Percentiles rank a stretch among this genome's conserved stretches.
These are phyloP conservation scores for Acanthurus tractus DNA, from an alignment of 2,797 vertebrate genomes.

Conservation along the genomic window DNA sequence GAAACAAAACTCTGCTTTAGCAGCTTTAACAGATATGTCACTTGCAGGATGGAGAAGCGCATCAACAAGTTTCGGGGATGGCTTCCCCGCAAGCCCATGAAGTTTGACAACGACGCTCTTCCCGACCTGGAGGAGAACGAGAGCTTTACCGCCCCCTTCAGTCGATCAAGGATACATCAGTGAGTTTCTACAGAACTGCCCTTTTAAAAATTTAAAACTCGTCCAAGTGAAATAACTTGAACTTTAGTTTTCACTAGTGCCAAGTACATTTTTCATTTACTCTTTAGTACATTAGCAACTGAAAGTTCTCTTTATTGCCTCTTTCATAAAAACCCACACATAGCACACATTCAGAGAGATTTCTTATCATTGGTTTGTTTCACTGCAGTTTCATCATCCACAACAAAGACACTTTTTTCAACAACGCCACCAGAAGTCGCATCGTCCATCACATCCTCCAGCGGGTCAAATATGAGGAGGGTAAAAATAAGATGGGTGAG, in stretches of 20 bases:
- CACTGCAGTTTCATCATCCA: slow-evolving; percentile 93
- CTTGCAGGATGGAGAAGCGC: slow-evolving; percentile 93
- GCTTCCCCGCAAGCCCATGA: slow-evolving; percentile 95
- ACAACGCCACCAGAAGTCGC: slow-evolving; percentile 94
- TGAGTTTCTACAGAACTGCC: slow-evolving; percentile 79
- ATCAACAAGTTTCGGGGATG: slow-evolving; percentile 94
- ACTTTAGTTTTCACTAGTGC: not conserved
- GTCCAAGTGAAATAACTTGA: not conserved
- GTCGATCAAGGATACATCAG: slow-evolving; percentile 95
- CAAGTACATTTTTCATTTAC: slow-evolving; percentile 12
- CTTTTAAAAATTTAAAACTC: slow-evolving; percentile 2
- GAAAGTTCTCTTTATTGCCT: slow-evolving; percentile 3
- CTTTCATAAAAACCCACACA: not conserved
- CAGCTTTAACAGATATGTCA: slow-evolving; percentile 11
- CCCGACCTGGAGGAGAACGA: slow-evolving; percentile 96
- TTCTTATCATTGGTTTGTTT: slow-evolving; percentile 41
- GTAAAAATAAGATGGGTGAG: slow-evolving; percentile 96
- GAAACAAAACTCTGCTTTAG: not conserved
- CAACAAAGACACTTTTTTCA: slow-evolving; percentile 97
- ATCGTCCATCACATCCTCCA: slow-evolving; percentile 95
- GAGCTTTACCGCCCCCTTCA: slow-evolving; percentile 96
- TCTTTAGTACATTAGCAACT: slow-evolving; percentile 10
- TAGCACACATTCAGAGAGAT: slow-evolving; percentile 6
- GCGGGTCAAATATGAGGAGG: slow-evolving; percentile 95
- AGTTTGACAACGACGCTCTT: slow-evolving; percentile 91